Base-by-base conservation (phyloP, 2,888 invertebrate genomes). In the Hirtodrosophila alboralis region DNA sequence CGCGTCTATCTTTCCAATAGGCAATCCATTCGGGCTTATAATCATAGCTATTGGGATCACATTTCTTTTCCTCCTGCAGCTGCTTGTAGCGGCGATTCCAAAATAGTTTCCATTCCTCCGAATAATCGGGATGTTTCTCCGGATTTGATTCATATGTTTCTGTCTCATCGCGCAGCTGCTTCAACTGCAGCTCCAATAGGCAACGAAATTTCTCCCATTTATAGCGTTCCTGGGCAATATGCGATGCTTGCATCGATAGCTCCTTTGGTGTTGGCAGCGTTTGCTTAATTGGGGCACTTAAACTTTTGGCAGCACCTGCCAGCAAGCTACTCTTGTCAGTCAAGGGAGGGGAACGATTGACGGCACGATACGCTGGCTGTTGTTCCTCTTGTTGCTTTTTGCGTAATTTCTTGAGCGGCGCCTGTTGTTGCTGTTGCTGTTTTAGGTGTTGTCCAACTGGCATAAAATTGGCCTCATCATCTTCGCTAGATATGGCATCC, bases 21-120 rank as follows among this genome's bases (percentile, higher is more conserved):
- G 93, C 91, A 47, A 96, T 96, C 97, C 97, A 97, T 84, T 97
- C 97, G 0, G 96, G 95, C 76, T 96, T 96, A 88, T 96, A 97
- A 86, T 97, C 96, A 87, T 96, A 94, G 67, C 94, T 94, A 26
- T 94, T 92, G 0, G 95, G 94, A 88, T 97, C 96, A 8, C 79
- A 75, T 88, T 90, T 90, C 71, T 90, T 91, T 91, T 93, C 91
- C n/a, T 92, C 90, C 87, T 95, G 95, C 45, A 96, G 91, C 89
- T 96, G 95, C 87, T 95, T 95, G 88, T 95, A 96, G 1, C 96
- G 93, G 7, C 93, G 92, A 88, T 96, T 96, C 96, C 96, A 97
- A 89, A 96, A 96, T 87, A 94, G 94, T 87, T 96, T 96, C 97
- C 97, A 97, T 87, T 97, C 97, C 38, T 96, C 95, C 0, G 95